These are phyloP conservation scores for Cardiocondyla obscurior DNA, from an alignment of 1,140 invertebrate species.

Conservation along the genomic window DNA sequence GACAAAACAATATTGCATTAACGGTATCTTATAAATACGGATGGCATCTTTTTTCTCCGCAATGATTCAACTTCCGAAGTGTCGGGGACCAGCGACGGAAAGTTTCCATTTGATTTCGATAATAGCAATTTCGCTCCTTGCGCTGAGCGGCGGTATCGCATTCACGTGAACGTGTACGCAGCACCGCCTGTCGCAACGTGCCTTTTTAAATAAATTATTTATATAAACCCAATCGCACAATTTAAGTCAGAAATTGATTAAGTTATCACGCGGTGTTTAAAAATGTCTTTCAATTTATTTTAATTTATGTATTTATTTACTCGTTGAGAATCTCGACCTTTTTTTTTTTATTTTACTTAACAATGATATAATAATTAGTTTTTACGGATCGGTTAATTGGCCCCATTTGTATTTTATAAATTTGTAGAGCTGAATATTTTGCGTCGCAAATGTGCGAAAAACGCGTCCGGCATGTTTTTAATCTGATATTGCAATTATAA, in stretches of 20 bases:
- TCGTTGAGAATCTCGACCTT: not conserved
- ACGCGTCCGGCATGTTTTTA: not conserved
- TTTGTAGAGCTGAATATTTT: not conserved
- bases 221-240: not conserved
- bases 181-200: not conserved
- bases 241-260: not conserved
- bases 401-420: not conserved
- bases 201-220: not conserved
- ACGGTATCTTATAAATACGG: not conserved
- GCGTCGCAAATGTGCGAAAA: not conserved
- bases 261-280: no score
- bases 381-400: not conserved
- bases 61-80: not conserved
- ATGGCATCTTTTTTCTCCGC: not conserved
- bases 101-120: not conserved
- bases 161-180: not conserved
- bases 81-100: not conserved
- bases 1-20: constrained; percentile 30
- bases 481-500: not conserved
- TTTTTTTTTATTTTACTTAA: no score
- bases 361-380: not conserved
- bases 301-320: not conserved
- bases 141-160: no score
- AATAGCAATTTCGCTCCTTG: not conserved
- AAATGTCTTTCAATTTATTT: not conserved